Evolutionary conservation across 2,888 invertebrate genomes (phyloP).

Genomic region (Eumacrocentrus americanus): DNA sequence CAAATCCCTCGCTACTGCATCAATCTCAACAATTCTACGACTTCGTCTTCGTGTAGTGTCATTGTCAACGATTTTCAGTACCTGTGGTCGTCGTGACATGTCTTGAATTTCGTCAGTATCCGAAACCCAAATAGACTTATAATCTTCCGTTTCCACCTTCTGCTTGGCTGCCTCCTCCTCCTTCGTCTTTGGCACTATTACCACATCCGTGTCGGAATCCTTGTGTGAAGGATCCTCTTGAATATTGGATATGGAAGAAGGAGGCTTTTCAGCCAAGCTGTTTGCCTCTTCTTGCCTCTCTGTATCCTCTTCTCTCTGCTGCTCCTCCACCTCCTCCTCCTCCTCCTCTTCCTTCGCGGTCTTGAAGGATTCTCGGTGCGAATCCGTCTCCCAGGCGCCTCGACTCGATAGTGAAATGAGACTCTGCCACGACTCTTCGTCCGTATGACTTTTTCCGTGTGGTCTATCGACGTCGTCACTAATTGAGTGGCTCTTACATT

Average conservation of each 20-base stretch:
- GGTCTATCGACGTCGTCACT: slow-evolving; percentile 18
- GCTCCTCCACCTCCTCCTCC: background rate
- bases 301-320: slow-evolving; percentile 5
- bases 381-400: slow-evolving; percentile 26
- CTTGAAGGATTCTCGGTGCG: slow-evolving; percentile 27
- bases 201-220: background rate
- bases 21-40: slow-evolving; percentile 35
- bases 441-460: slow-evolving; percentile 10
- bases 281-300: slow-evolving; percentile 12
- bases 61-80: slow-evolving; percentile 56
- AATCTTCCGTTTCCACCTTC: slow-evolving; percentile 51
- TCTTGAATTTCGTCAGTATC: slow-evolving; percentile 52
- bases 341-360: slow-evolving; percentile 2
- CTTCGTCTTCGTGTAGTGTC: slow-evolving; percentile 51
- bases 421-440: slow-evolving; percentile 22
- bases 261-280: slow-evolving; percentile 2
- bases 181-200: slow-evolving; percentile 17
- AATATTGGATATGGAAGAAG: background rate
- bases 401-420: slow-evolving; percentile 6
- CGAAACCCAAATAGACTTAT: slow-evolving; percentile 52
- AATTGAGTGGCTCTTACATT: slow-evolving; percentile 38
- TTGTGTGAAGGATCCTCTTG: background rate
- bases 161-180: slow-evolving; percentile 33
- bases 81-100: slow-evolving; percentile 59
- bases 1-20: slow-evolving; percentile 30